Evolutionary conservation across 2,797 vertebrate species (phyloP).

Genomic region (Vireo griseus): DNA sequence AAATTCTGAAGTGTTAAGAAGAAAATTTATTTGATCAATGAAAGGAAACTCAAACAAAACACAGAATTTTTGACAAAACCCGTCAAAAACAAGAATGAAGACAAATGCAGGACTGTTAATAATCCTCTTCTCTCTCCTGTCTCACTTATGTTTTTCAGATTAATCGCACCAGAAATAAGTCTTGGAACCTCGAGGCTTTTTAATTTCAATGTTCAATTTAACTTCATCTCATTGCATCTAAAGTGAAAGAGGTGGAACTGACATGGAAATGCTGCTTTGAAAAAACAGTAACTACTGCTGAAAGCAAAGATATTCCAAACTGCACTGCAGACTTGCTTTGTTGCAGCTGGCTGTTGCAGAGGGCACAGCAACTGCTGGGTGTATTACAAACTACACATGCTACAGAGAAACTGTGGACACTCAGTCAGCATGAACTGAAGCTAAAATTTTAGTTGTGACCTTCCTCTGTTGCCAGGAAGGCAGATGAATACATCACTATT

Average conservation of each 20-base stretch:
- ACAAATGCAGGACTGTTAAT: background rate
- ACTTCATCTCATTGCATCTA: background rate
- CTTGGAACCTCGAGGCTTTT: background rate
- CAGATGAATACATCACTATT: background rate
- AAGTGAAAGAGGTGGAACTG: background rate
- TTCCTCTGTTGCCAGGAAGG: background rate
- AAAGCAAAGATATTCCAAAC: background rate
- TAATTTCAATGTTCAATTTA: background rate
- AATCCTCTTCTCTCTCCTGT: background rate
- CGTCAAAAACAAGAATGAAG: background rate
- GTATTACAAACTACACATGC: background rate
- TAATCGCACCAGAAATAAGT: background rate
- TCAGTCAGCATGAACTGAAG: background rate
- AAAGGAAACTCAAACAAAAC: background rate
- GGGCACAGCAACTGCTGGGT: background rate
- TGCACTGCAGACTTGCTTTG: background rate
- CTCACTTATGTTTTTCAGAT: background rate
- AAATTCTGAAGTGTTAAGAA: background rate
- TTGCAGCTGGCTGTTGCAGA: background rate
- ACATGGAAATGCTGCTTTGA: background rate
- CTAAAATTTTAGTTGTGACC: background rate
- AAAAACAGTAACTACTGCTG: background rate
- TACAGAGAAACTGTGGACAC: background rate
- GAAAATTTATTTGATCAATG: conserved; percentile 32
- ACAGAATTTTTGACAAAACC: background rate